Conservation (phyloP, 2,113 vertebrate species). For the Gymnobelideus leadbeateri region DNA sequence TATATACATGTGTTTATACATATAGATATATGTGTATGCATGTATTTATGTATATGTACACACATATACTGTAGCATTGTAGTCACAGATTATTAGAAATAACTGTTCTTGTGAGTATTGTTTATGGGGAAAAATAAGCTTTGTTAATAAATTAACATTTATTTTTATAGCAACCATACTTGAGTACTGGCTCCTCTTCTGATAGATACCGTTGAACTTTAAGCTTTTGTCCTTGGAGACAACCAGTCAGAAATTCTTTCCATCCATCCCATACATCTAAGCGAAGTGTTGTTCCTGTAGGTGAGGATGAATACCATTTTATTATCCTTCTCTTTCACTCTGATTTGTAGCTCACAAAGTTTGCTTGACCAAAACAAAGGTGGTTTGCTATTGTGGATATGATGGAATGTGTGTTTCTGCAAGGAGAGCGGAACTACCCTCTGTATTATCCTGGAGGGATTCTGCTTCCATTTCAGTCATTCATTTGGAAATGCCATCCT, state of each 20-base stretch:
- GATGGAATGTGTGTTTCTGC: neutral
- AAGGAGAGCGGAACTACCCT: neutral
- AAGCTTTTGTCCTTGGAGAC: slow-evolving; percentile 81
- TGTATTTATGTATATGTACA: no score
- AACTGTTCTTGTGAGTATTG: neutral
- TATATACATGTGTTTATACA: no score
- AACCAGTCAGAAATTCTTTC: slow-evolving; percentile 84
- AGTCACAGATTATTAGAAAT: neutral
- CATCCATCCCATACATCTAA: slow-evolving; percentile 88
- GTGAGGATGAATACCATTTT: slow-evolving; percentile 6
- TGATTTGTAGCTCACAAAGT: neutral
- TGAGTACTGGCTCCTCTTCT: slow-evolving; percentile 79
- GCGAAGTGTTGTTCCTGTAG: slow-evolving; percentile 80
- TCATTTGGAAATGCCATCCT: neutral
- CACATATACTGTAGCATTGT: neutral
- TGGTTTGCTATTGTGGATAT: neutral
- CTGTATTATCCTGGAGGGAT: neutral
- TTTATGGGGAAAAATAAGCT: neutral
- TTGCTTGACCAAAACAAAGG: slow-evolving; percentile 10
- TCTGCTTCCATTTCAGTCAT: neutral
- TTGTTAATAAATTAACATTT: neutral
- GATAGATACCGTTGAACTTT: slow-evolving; percentile 83
- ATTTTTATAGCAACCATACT: slow-evolving; percentile 63
- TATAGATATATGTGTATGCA: no score
- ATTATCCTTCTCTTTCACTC: neutral